phyloP scores from a whole-genome alignment of 1,140 invertebrate species.

The Triops cancriformis region DNA sequence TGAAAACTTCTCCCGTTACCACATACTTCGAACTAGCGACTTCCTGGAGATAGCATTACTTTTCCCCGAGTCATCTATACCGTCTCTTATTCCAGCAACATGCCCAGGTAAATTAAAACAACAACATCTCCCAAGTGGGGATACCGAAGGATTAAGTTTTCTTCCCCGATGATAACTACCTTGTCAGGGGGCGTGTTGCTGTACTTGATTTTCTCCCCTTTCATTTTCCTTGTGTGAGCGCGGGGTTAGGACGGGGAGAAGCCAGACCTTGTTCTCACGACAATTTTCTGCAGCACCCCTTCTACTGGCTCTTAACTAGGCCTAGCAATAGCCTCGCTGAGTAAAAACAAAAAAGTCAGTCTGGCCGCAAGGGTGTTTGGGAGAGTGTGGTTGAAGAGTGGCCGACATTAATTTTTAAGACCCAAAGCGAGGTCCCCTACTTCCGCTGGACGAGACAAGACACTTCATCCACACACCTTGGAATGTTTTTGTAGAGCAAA shows the following conservation, averaged over 20 bases:
- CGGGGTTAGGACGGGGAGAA: neutral
- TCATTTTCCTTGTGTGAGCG: neutral
- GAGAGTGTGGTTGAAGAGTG: neutral
- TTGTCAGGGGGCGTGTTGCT: neutral
- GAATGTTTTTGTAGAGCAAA: neutral
- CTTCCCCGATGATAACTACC: neutral
- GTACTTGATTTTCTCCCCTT: neutral
- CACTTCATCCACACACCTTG: neutral
- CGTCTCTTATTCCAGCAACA: neutral
- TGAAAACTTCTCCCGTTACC: neutral
- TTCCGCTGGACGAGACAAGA: slow-evolving; percentile 2
- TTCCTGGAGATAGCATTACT: neutral
- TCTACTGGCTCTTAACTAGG: neutral
- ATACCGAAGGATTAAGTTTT: neutral
- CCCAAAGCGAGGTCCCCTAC: neutral
- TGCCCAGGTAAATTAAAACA: neutral
- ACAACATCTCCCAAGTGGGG: neutral
- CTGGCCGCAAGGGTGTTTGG: neutral
- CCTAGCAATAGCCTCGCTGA: neutral
- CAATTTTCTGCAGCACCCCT: neutral
- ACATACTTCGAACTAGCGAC: neutral
- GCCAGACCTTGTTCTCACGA: neutral
- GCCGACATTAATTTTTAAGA: neutral
- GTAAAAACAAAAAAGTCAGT: neutral
- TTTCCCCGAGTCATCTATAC: neutral